Percentiles rank a stretch among this genome's conserved stretches.
These are phyloP conservation scores for Grantiella picta DNA, from an alignment of 2,113 vertebrate genomes.

Conservation along the genomic window DNA sequence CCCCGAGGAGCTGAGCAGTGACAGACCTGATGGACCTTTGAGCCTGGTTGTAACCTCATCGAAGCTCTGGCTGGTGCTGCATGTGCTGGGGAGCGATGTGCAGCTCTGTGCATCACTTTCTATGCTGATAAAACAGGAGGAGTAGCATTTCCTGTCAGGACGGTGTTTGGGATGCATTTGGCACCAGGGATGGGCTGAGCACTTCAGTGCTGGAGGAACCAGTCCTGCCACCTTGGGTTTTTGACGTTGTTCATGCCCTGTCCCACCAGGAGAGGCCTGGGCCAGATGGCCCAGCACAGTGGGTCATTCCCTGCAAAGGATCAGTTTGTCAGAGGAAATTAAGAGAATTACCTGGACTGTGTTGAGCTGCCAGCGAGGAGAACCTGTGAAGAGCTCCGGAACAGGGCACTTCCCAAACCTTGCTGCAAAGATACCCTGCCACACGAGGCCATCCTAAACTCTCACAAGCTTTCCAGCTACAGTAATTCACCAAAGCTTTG, in stretches of 20 bases:
- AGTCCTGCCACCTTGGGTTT: background rate
- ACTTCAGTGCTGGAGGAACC: background rate
- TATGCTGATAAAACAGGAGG: background rate
- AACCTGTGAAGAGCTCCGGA: background rate
- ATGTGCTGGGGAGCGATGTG: background rate
- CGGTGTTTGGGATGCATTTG: background rate
- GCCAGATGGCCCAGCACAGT: constrained; percentile 25
- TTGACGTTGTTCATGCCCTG: background rate
- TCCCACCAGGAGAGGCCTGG: background rate
- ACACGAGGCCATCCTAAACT: background rate
- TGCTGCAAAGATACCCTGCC: background rate
- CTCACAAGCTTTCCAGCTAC: background rate
- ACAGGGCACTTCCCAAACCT: background rate
- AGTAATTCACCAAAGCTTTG: background rate
- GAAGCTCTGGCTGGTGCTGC: background rate
- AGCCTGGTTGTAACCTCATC: background rate
- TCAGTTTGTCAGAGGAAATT: constrained; percentile 6
- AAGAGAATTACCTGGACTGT: background rate
- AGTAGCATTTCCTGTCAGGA: background rate
- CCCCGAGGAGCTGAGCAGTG: background rate
- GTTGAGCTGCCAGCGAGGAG: background rate
- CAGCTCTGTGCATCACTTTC: background rate
- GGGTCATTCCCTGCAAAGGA: background rate
- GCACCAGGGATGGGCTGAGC: background rate
- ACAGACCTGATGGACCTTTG: background rate